phyloP scores from a whole-genome alignment of 2,888 invertebrate species.

The Latrodectus elegans region DNA sequence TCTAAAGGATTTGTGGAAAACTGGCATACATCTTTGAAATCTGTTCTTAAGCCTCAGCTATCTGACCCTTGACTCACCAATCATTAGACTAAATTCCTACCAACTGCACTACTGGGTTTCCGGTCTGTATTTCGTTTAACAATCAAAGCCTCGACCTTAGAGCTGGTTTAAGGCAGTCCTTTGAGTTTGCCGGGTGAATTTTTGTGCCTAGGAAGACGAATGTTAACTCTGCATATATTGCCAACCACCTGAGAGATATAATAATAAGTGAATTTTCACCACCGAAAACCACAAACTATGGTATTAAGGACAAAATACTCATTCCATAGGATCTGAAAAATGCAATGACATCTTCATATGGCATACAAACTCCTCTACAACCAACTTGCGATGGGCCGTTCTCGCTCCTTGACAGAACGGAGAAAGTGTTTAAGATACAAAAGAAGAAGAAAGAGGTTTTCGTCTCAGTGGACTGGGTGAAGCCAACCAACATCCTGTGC shows the following conservation, averaged over 20 bases:
- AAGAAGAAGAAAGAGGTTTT: too few species aligned
- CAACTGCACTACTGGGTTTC: background rate
- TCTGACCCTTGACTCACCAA: background rate
- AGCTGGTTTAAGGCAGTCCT: background rate
- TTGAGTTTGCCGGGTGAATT: background rate
- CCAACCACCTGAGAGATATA: background rate
- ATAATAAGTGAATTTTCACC: background rate
- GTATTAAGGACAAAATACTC: background rate
- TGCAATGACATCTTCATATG: background rate
- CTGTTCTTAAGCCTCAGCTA: background rate
- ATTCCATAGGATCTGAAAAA: background rate
- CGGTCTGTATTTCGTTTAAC: background rate
- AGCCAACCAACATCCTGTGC: too few species aligned
- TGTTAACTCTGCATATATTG: background rate
- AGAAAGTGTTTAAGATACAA: background rate
- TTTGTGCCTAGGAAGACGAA: background rate
- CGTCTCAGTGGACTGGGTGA: too few species aligned
- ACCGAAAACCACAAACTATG: background rate
- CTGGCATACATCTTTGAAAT: background rate
- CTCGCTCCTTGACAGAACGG: background rate
- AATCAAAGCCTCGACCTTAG: background rate
- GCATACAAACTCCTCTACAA: background rate
- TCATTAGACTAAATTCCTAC: too few species aligned
- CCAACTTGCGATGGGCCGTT: background rate
- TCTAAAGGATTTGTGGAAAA: background rate